A percentile compares a stretch with the other conserved stretches of the same genome.
These are phyloP conservation scores for Pangasius krempfi DNA, from an alignment of 2,797 vertebrate genomes.

Conservation along the genomic window DNA sequence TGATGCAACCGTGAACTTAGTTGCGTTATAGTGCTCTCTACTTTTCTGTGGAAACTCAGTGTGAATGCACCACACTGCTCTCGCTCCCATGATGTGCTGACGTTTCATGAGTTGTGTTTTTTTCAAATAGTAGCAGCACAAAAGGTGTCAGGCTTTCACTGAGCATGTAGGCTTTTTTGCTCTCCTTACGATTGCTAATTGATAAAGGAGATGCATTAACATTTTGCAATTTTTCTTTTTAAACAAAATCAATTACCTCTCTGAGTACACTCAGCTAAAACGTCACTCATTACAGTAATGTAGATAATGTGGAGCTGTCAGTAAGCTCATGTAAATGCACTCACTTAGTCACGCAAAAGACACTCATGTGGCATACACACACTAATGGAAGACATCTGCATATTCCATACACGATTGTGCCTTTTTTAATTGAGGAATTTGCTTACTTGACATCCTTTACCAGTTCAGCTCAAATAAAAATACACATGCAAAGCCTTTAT, in stretches of 20 bases:
- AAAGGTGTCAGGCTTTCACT: slow-evolving; percentile 34
- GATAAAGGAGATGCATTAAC: slow-evolving; percentile 56
- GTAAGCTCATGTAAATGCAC: neutral
- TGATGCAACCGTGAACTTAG: slow-evolving; percentile 36
- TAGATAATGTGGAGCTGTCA: slow-evolving; percentile 14
- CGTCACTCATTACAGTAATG: neutral
- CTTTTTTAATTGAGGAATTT: slow-evolving; percentile 35
- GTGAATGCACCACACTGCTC: slow-evolving; percentile 45
- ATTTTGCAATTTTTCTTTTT: slow-evolving; percentile 41
- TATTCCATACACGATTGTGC: slow-evolving; percentile 5
- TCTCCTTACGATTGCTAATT: slow-evolving; percentile 40
- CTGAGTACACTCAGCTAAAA: slow-evolving; percentile 19
- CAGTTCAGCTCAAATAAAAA: slow-evolving; percentile 49
- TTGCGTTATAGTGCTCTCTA: slow-evolving; percentile 45
- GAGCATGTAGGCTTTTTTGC: slow-evolving; percentile 1
- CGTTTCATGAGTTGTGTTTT: slow-evolving; percentile 19
- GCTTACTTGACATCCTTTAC: slow-evolving; percentile 48
- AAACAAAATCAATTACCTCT: slow-evolving; percentile 50
- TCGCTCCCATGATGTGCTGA: slow-evolving; percentile 44
- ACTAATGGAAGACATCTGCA: slow-evolving; percentile 26
- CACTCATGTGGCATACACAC: neutral
- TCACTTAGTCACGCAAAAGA: slow-evolving; percentile 9
- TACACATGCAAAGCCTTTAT: slow-evolving; percentile 14
- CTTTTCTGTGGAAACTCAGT: slow-evolving; percentile 46
- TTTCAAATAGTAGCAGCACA: neutral